These are phyloP conservation scores for Liparis tanakae DNA, from an alignment of 2,797 vertebrate species.

Conservation along the genomic window DNA sequence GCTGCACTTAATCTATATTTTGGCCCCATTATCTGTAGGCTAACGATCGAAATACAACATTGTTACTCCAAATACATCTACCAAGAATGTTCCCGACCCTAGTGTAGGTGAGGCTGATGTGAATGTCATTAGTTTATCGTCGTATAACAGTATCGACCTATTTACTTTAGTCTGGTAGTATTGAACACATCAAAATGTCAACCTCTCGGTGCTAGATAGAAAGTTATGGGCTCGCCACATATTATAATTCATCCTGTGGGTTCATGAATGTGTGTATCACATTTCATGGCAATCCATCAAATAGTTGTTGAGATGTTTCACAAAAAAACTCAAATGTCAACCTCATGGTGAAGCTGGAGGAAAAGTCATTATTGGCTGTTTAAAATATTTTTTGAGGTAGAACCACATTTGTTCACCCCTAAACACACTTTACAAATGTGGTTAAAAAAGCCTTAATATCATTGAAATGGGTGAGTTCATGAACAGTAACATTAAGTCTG, in stretches of 20 bases:
- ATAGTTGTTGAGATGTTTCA: background rate
- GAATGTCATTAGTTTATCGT: background rate
- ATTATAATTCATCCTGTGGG: background rate
- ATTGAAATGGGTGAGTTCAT: no score
- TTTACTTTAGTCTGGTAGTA: background rate
- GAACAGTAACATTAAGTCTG: no score
- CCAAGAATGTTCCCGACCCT: background rate
- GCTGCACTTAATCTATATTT: background rate
- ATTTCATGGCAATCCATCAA: background rate
- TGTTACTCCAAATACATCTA: background rate
- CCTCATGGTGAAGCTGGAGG: background rate
- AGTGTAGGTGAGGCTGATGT: background rate
- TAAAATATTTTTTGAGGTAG: background rate
- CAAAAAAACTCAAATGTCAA: background rate
- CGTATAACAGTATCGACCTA: background rate
- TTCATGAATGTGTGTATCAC: background rate
- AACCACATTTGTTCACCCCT: background rate
- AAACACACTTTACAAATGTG: background rate
- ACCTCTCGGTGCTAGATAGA: background rate
- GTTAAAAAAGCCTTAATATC: background rate
- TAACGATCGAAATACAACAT: background rate
- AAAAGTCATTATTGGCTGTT: background rate
- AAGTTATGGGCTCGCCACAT: background rate
- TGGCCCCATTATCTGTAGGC: fast-evolving
- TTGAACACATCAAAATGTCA: background rate